These are phyloP conservation scores for Strix uralensis DNA, from an alignment of 2,113 vertebrate species.

Conservation along the genomic window DNA sequence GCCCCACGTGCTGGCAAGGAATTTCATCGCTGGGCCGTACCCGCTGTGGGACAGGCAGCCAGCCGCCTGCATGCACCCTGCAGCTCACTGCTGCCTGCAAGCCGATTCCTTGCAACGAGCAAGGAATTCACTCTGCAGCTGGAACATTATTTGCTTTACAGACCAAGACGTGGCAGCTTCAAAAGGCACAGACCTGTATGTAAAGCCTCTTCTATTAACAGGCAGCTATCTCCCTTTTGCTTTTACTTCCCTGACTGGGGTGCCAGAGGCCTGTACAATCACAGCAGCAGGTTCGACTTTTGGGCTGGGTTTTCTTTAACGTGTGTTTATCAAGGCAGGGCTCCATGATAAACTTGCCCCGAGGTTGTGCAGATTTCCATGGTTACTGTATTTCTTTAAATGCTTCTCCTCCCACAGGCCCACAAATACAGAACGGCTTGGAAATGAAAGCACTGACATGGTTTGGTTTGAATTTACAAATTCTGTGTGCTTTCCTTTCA, in stretches of 20 bases:
- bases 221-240: background rate
- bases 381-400: background rate
- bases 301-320: background rate
- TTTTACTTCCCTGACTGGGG: background rate
- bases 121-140: background rate
- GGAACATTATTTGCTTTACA: background rate
- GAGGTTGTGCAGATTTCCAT: background rate
- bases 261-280: background rate
- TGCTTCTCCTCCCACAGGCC: background rate
- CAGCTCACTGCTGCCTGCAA: background rate
- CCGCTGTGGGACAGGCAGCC: background rate
- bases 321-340: conserved; percentile 13
- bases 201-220: background rate
- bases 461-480: background rate
- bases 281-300: background rate
- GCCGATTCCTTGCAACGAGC: background rate
- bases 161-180: background rate
- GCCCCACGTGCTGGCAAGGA: background rate
- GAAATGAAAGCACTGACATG: background rate
- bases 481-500: background rate
- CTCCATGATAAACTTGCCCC: background rate
- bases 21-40: background rate
- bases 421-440: background rate
- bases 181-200: background rate
- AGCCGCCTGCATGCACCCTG: background rate